Evolutionary conservation across 2,797 vertebrate genomes (phyloP).

Genomic region (Lophotriccus pileatus): DNA sequence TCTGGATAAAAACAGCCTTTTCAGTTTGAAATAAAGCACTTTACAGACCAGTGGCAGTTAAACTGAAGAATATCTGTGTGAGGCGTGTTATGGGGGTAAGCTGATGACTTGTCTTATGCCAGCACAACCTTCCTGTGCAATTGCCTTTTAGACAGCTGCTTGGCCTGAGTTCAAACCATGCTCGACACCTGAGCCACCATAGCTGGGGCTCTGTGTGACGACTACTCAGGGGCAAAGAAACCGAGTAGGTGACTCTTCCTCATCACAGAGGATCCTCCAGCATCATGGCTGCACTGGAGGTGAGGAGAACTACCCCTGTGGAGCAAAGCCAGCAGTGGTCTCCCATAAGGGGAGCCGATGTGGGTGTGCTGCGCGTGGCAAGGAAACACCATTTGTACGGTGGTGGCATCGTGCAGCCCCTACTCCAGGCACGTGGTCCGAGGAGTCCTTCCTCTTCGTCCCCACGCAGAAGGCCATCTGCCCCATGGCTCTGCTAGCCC

Average conservation of each 20-base stretch:
- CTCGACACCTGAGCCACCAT: not conserved
- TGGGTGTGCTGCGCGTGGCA: rapidly evolving
- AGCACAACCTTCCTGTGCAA: not conserved
- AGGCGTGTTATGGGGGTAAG: not conserved
- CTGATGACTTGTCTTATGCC: not conserved
- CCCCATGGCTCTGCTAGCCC: not conserved
- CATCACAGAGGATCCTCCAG: rapidly evolving
- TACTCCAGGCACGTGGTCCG: rapidly evolving
- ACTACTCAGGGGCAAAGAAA: not conserved
- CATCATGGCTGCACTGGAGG: not conserved
- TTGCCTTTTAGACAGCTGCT: not conserved
- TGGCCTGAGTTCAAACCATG: not conserved
- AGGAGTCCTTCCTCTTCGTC: not conserved
- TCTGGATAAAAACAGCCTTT: not conserved
- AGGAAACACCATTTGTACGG: rapidly evolving
- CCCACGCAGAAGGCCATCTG: rapidly evolving
- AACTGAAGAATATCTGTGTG: not conserved
- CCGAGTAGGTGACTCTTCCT: not conserved
- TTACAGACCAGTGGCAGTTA: not conserved
- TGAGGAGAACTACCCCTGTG: rapidly evolving
- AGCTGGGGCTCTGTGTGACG: not conserved
- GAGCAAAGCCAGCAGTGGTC: not conserved
- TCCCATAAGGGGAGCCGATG: rapidly evolving
- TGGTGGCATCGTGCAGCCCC: rapidly evolving
- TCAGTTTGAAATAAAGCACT: not conserved